Conservation (phyloP, 1,140 invertebrate species). For the Apis laboriosa region DNA sequence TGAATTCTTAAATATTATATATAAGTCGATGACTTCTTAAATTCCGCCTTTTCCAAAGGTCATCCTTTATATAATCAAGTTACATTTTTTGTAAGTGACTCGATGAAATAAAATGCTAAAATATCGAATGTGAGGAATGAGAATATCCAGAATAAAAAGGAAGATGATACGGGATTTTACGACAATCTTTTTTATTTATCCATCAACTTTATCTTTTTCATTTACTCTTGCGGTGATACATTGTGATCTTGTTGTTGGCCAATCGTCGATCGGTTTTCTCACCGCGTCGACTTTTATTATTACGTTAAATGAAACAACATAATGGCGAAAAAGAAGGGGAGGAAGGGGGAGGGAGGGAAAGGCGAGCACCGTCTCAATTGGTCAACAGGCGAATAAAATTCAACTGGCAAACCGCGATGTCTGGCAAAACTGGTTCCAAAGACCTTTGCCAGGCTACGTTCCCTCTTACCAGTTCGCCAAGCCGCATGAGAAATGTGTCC, state of each 20-base stretch:
- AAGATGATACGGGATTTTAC: too few species aligned
- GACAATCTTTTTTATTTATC: background rate
- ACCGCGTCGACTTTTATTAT: constrained; percentile 23
- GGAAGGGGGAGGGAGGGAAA: background rate
- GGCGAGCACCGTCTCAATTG: constrained; percentile 45
- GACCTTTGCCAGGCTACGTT: constrained; percentile 42
- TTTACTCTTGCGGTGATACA: background rate
- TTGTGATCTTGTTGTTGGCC: background rate
- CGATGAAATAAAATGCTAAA: too few species aligned
- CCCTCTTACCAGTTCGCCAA: constrained; percentile 31
- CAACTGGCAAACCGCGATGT: constrained; percentile 14
- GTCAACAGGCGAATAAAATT: constrained; percentile 56
- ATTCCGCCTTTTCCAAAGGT: too few species aligned
- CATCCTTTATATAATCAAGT: too few species aligned
- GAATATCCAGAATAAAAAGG: background rate
- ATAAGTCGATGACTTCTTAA: too few species aligned
- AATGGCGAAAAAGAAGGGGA: too few species aligned
- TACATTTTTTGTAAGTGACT: too few species aligned
- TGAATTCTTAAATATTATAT: too few species aligned
- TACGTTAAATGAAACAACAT: constrained; percentile 20
- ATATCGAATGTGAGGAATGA: too few species aligned
- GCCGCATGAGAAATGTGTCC: constrained; percentile 9
- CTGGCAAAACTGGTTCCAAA: constrained; percentile 59
- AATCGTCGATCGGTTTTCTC: background rate
- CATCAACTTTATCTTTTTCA: background rate